These are phyloP conservation scores for Heptranchias perlo DNA, from an alignment of 2,113 vertebrate genomes.

Conservation along the genomic window DNA sequence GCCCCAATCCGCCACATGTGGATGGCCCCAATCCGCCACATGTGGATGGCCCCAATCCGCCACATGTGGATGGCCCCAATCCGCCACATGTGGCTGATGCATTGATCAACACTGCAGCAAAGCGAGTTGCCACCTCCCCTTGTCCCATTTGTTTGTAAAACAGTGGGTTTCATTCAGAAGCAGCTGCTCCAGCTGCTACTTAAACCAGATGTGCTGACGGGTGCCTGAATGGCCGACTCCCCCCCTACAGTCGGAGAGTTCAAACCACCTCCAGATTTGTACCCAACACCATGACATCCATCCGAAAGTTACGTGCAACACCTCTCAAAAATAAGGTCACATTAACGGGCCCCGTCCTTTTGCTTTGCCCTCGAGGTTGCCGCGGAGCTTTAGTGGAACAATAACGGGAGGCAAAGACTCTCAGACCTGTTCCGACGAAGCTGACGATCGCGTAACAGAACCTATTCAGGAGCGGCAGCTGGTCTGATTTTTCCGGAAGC, in stretches of 20 bases:
- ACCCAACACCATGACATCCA: background rate
- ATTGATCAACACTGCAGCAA: background rate
- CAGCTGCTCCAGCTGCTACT: background rate
- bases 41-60: no score
- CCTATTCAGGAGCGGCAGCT: conserved; percentile 43
- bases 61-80: no score
- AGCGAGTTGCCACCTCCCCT: background rate
- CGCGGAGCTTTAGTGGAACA: background rate
- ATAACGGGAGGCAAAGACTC: background rate
- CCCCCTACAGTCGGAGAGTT: no score
- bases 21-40: no score
- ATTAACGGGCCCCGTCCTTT: background rate
- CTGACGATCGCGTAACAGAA: conserved; percentile 64
- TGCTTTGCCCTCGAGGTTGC: no score
- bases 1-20: no score
- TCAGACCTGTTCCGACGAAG: conserved; percentile 69
- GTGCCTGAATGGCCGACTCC: no score
- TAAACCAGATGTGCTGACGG: background rate
- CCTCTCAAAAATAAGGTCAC: background rate
- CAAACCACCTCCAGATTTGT: background rate
- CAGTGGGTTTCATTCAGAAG: background rate
- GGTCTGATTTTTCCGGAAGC: conserved; percentile 41
- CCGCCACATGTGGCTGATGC: background rate
- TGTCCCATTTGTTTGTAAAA: background rate
- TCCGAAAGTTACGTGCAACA: background rate